phyloP scores from a whole-genome alignment of 2,888 invertebrate species.

The Cynaeus angustus region DNA sequence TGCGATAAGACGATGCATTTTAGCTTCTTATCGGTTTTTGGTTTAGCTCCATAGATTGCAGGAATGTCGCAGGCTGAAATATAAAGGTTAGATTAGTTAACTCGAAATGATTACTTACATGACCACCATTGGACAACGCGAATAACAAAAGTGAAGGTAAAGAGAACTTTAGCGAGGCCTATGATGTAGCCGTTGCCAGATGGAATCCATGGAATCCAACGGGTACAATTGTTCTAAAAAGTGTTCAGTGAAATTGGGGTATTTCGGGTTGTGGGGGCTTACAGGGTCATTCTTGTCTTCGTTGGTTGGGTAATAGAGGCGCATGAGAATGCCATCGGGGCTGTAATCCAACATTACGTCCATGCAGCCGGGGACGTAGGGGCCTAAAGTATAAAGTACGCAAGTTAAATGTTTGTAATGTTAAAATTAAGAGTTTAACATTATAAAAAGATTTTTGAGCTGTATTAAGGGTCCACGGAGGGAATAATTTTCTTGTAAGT shows the following conservation, averaged over 20 bases:
- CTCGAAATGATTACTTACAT: conserved; percentile 57
- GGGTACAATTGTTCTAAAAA: conserved; percentile 70
- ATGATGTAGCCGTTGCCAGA: conserved; percentile 72
- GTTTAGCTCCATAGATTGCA: conserved; percentile 72
- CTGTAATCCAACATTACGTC: conserved; percentile 76
- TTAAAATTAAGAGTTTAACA: too few relatives aligned
- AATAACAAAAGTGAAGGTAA: conserved; percentile 67
- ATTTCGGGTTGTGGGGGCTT: conserved; percentile 52
- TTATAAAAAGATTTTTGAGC: too few relatives aligned
- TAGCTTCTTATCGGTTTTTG: conserved; percentile 66
- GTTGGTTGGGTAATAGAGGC: conserved; percentile 76
- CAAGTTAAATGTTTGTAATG: too few relatives aligned
- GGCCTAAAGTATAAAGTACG: conserved; percentile 26
- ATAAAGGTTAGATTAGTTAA: conserved; percentile 12
- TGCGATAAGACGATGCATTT: conserved; percentile 79
- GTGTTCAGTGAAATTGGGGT: too few relatives aligned
- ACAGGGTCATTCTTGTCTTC: conserved; percentile 69
- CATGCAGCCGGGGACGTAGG: conserved; percentile 69
- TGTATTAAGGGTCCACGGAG: too few relatives aligned
- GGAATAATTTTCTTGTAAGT: too few relatives aligned
- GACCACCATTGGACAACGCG: conserved; percentile 66
- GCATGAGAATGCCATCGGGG: conserved; percentile 73
- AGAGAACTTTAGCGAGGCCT: conserved; percentile 72
- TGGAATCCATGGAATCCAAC: conserved; percentile 76
- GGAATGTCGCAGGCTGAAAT: conserved; percentile 68